Conservation (phyloP, 2,797 vertebrate species). For the Poecile montanus region DNA sequence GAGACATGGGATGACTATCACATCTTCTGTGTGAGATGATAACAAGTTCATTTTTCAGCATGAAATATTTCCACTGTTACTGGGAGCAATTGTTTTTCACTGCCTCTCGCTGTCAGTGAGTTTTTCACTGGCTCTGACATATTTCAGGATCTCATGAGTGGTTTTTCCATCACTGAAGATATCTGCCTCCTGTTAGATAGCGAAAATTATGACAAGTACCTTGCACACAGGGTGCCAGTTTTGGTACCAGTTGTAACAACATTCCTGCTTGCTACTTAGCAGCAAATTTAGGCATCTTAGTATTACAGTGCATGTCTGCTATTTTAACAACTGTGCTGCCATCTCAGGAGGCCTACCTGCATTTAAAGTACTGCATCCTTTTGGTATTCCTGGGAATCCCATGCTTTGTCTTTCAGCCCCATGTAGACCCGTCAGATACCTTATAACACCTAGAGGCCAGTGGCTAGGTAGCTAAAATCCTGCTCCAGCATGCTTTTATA, state of each 20-base stretch:
- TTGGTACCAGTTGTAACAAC: background rate
- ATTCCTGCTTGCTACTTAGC: background rate
- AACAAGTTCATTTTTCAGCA: slow-evolving; percentile 33
- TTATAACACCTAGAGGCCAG: background rate
- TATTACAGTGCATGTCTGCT: background rate
- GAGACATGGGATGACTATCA: background rate
- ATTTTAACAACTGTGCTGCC: background rate
- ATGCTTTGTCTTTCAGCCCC: background rate
- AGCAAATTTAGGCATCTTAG: background rate
- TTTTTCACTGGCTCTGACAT: background rate
- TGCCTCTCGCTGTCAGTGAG: background rate
- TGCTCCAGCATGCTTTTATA: background rate
- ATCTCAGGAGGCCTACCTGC: background rate
- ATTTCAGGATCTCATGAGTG: background rate
- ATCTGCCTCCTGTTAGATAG: background rate
- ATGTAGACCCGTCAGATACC: background rate
- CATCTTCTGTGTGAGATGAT: background rate
- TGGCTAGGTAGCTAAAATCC: background rate
- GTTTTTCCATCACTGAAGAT: background rate
- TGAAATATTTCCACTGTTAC: background rate
- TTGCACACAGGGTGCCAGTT: background rate
- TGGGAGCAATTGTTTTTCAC: background rate
- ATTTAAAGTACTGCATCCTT: background rate
- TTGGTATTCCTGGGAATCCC: background rate
- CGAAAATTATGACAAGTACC: background rate